Conservation (phyloP, 2,888 invertebrate genomes). For the Tetheella fluctuosa region DNA sequence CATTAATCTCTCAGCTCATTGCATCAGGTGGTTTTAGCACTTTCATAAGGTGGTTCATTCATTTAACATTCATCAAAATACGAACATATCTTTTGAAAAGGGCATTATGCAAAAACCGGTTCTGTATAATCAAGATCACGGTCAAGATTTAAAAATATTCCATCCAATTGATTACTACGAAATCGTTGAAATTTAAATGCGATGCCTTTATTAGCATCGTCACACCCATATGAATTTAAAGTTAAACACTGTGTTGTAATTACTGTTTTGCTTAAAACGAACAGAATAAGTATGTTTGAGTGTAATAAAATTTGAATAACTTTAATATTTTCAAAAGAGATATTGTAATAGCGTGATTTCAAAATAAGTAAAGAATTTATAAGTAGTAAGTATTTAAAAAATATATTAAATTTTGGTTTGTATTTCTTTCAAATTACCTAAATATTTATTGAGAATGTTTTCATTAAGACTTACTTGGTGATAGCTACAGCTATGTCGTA, state of each 20-base stretch:
- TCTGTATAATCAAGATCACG: slow-evolving; percentile 32
- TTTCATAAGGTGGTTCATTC: background rate
- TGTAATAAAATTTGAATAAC: slow-evolving; percentile 42
- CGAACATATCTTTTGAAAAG: slow-evolving; percentile 21
- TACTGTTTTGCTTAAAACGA: slow-evolving; percentile 37
- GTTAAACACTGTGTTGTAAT: slow-evolving; percentile 34
- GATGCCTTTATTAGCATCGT: slow-evolving; percentile 21
- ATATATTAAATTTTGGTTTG: slow-evolving; percentile 5
- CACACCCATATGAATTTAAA: slow-evolving; percentile 22
- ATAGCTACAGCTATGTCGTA: slow-evolving; percentile 98
- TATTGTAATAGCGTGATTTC: slow-evolving; percentile 30
- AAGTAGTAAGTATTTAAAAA: slow-evolving; percentile 5
- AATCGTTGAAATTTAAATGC: slow-evolving; percentile 24
- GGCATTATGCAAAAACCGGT: slow-evolving; percentile 26
- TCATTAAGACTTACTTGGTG: slow-evolving; percentile 90
- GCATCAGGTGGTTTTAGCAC: background rate
- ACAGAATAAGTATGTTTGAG: slow-evolving; percentile 27
- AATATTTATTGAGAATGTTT: background rate
- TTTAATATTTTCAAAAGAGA: slow-evolving; percentile 28
- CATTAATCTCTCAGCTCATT: slow-evolving; percentile 16
- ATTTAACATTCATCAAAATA: background rate
- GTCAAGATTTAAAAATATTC: slow-evolving; percentile 22
- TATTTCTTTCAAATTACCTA: background rate
- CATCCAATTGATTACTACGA: slow-evolving; percentile 20
- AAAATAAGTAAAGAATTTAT: slow-evolving; percentile 27